These are phyloP conservation scores for Geophilus truncorum DNA, from an alignment of 2,888 invertebrate genomes.

Conservation along the genomic window DNA sequence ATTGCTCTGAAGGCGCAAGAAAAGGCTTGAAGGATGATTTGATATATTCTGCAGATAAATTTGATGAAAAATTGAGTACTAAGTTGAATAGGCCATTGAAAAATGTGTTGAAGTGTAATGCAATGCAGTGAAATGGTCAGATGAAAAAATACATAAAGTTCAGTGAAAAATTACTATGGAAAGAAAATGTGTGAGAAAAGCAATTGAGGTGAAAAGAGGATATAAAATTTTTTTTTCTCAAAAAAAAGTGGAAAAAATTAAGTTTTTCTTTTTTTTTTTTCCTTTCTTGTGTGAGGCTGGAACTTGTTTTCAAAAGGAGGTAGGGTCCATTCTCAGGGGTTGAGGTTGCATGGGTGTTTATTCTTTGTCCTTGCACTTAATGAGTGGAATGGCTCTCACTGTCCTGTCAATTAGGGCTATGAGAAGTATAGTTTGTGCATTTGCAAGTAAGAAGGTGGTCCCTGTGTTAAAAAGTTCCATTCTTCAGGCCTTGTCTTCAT, in stretches of 20 bases:
- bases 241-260: neutral
- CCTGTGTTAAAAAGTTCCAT: neutral
- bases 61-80: neutral
- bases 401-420: conserved; percentile 20
- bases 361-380: neutral
- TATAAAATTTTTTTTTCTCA: neutral
- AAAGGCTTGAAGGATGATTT: neutral
- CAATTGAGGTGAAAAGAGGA: neutral
- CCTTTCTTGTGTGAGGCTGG: neutral
- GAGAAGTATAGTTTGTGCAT: neutral
- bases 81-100: neutral
- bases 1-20: neutral
- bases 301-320: conserved; percentile 2
- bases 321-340: neutral
- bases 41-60: neutral
- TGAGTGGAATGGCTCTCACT: neutral
- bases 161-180: neutral
- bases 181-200: neutral
- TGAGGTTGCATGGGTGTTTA: neutral
- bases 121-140: neutral
- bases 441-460: neutral
- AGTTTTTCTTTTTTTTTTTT: neutral
- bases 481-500: neutral
- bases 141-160: no score
- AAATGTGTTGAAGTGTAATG: neutral